These are phyloP conservation scores for Glandiceps talaboti DNA, from an alignment of 53 echinoderm and acorn worm genomes.

Conservation along the genomic window DNA sequence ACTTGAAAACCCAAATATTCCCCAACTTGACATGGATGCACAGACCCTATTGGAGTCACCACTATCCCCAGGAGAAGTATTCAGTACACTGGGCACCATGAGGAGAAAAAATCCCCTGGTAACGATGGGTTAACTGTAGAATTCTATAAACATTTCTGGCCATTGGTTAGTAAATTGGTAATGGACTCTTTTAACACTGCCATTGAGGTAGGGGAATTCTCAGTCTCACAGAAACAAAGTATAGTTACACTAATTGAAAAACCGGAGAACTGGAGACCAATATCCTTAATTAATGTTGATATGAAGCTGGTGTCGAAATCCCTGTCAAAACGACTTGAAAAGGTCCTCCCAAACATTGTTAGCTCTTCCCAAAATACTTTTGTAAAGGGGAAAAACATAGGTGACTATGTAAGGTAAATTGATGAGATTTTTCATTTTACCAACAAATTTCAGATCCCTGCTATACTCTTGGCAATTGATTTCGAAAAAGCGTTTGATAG, in stretches of 20 bases:
- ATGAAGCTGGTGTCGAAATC: constrained; percentile 26
- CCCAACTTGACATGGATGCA: too few relatives aligned
- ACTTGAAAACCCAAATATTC: not conserved
- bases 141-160: constrained; percentile 29
- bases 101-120: constrained; percentile 26
- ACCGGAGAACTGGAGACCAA: constrained; percentile 38
- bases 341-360: constrained; percentile 7
- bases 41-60: too few relatives aligned
- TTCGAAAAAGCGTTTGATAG: too few relatives aligned
- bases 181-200: not conserved
- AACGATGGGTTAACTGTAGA: constrained; percentile 29
- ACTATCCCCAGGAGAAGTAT: not conserved
- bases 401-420: too few relatives aligned
- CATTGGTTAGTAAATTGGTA: constrained; percentile 2
- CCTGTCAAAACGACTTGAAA: constrained; percentile 17
- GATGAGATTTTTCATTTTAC: too few relatives aligned
- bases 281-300: constrained; percentile 28
- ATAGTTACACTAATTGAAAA: constrained; percentile 18
- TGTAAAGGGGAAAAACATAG: too few relatives aligned
- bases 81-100: not conserved
- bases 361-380: constrained; percentile 18
- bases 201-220: constrained; percentile 4
- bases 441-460: too few relatives aligned
- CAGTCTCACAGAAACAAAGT: constrained; percentile 7
- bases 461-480: too few relatives aligned